Conservation (phyloP, 2,888 invertebrate species). For the Nomada flava region DNA sequence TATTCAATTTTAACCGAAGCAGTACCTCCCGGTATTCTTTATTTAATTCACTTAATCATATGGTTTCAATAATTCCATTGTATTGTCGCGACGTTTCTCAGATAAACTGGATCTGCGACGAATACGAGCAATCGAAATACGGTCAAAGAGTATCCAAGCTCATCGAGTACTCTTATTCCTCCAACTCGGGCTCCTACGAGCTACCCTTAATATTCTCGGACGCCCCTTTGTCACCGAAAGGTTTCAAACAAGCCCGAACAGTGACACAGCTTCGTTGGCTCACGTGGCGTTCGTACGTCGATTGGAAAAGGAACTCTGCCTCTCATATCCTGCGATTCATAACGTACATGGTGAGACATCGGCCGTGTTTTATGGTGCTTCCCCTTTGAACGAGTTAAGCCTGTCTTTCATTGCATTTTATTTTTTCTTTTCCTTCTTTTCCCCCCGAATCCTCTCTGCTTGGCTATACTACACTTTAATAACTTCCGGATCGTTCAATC, state of each 20-base stretch:
- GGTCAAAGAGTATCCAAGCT: slow-evolving; percentile 69
- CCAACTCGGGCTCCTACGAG: slow-evolving; percentile 15
- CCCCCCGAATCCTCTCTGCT: neutral
- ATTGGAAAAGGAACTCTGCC: slow-evolving; percentile 88
- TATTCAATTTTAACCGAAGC: too few relatives aligned
- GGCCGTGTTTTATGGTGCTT: neutral
- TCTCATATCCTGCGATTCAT: slow-evolving; percentile 87
- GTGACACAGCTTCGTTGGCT: slow-evolving; percentile 89
- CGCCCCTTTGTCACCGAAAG: slow-evolving; percentile 73
- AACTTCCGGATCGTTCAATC: neutral
- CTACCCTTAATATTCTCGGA: slow-evolving; percentile 77
- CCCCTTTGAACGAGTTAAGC: slow-evolving; percentile 24
- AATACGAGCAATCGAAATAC: slow-evolving; percentile 85
- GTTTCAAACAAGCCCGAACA: slow-evolving; percentile 86
- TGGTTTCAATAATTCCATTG: neutral
- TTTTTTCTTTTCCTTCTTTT: neutral
- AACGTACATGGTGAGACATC: slow-evolving; percentile 86
- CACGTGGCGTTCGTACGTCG: slow-evolving; percentile 88
- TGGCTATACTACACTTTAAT: neutral
- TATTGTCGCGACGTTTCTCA: slow-evolving; percentile 61
- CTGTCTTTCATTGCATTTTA: neutral
- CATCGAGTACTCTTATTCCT: slow-evolving; percentile 68
- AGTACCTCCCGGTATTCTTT: too few relatives aligned
- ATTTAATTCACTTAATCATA: too few relatives aligned
- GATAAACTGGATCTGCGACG: slow-evolving; percentile 86